Evolutionary conservation across 2,797 vertebrate genomes (phyloP).

Genomic region (Ficedula albicollis): DNA sequence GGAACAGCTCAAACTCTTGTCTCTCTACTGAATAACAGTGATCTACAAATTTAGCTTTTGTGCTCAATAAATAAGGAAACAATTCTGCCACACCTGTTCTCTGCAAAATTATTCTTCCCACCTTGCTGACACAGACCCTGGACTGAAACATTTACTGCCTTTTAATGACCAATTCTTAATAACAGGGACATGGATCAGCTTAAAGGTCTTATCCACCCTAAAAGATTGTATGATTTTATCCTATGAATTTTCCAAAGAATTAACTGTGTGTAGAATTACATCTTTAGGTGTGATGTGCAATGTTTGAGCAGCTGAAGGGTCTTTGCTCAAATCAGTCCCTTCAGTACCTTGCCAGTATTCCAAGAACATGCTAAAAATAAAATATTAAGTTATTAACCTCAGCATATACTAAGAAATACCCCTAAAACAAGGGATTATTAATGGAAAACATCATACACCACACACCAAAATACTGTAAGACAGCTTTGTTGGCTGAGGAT

Average conservation of each 20-base stretch:
- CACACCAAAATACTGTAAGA: not conserved
- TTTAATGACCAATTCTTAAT: not conserved
- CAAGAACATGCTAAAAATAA: not conserved
- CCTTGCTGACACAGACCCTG: not conserved
- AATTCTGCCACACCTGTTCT: not conserved
- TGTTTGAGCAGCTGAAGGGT: not conserved
- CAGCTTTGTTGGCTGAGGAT: not conserved
- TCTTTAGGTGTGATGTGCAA: not conserved
- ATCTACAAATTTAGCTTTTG: not conserved
- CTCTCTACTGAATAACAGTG: not conserved
- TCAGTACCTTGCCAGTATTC: not conserved
- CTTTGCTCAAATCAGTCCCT: not conserved
- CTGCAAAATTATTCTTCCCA: not conserved
- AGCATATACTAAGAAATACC: not conserved
- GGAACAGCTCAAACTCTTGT: not conserved
- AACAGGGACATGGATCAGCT: fast-evolving
- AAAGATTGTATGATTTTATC: not conserved
- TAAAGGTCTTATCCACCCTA: not conserved
- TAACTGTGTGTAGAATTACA: not conserved
- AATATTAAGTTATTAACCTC: not conserved
- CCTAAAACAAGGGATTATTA: not conserved
- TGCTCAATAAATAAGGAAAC: not conserved
- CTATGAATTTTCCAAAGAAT: not conserved
- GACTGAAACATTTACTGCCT: not conserved
- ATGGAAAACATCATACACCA: not conserved